These are phyloP conservation scores for Ramazzottius varieornatus DNA, from an alignment of 2,888 invertebrate genomes.

Conservation along the genomic window DNA sequence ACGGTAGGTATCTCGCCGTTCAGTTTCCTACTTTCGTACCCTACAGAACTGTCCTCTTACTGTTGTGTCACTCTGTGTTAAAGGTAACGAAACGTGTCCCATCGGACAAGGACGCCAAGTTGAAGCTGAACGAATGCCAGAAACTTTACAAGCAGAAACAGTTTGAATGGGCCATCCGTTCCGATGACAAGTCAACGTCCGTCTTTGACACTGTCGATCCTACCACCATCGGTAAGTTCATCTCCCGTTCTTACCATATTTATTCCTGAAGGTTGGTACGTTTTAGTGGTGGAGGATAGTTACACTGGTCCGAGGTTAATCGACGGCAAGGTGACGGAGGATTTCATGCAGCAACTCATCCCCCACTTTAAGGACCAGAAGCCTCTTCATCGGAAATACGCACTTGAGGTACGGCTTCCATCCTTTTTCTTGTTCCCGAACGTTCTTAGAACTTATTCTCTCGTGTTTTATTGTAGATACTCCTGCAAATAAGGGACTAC, in stretches of 20 bases:
- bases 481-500: conserved; percentile 59
- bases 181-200: conserved; percentile 46
- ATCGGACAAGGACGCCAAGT: conserved; percentile 70
- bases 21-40: background rate
- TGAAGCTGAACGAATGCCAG: conserved; percentile 70
- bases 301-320: conserved; percentile 62
- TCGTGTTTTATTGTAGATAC: conserved; percentile 39
- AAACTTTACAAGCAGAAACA: conserved; percentile 82
- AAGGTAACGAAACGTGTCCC: conserved; percentile 72
- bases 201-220: conserved; percentile 65
- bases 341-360: conserved; percentile 69
- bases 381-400: conserved; percentile 80
- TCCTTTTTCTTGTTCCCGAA: background rate
- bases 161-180: conserved; percentile 84
- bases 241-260: background rate
- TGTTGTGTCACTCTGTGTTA: conserved; percentile 11
- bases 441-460: background rate
- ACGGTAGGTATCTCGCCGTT: conserved; percentile 36
- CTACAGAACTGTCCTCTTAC: background rate
- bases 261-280: background rate
- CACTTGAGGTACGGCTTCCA: conserved; percentile 45
- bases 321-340: conserved; percentile 52
- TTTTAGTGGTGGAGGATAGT: conserved; percentile 63
- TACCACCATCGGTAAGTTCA: conserved; percentile 49
- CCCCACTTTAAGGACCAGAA: conserved; percentile 66